phyloP scores from a whole-genome alignment of 2,113 vertebrate genomes.

The Hypanus sabinus region DNA sequence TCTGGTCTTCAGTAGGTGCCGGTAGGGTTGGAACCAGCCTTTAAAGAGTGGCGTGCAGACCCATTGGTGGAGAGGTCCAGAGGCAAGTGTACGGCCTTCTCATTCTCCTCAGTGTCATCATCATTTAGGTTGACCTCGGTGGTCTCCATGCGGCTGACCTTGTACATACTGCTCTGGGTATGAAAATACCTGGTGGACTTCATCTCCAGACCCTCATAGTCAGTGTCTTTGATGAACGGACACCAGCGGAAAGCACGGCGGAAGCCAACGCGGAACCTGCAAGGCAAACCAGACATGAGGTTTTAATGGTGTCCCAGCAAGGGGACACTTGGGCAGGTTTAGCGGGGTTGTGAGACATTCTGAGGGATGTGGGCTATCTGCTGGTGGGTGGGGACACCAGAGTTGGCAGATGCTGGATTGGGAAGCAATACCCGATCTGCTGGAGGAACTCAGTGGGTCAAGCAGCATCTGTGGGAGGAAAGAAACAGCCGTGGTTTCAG shows the following conservation, averaged over 20 bases:
- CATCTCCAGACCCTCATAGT: slow-evolving; percentile 85
- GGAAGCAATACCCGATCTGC: too few species aligned
- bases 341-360: too few species aligned
- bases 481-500: too few species aligned
- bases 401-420: too few species aligned
- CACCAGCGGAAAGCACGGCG: slow-evolving; percentile 84
- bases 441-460: too few species aligned
- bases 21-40: slow-evolving; percentile 74
- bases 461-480: too few species aligned
- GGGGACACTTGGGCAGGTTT: too few species aligned
- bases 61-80: slow-evolving; percentile 76
- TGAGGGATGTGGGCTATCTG: too few species aligned
- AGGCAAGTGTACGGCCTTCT: slow-evolving; percentile 55
- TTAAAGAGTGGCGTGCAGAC: slow-evolving; percentile 79
- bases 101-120: slow-evolving; percentile 55
- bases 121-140: slow-evolving; percentile 58
- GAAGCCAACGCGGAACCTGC: slow-evolving; percentile 89
- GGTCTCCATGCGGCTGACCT: slow-evolving; percentile 81
- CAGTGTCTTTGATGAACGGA: slow-evolving; percentile 62
- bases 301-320: not conserved
- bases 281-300: not conserved
- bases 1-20: slow-evolving; percentile 83
- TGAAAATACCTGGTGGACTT: slow-evolving; percentile 81
- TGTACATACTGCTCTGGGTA: slow-evolving; percentile 84
- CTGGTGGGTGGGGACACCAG: too few species aligned